Conservation (phyloP, 1,140 invertebrate genomes). For the Drosophila setifemur region DNA sequence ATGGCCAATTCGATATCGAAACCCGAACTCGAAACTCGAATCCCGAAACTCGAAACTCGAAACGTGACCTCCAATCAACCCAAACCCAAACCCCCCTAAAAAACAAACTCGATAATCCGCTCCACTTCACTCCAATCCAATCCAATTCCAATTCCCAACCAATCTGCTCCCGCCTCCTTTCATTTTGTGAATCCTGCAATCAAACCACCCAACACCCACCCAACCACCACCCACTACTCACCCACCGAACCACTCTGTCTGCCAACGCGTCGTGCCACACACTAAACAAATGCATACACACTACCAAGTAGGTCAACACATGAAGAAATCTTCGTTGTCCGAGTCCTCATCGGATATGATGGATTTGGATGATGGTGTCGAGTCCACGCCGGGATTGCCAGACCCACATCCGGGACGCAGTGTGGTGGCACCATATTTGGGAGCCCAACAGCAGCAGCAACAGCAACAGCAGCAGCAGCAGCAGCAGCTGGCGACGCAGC, state of each 20-base stretch:
- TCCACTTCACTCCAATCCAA: conserved; percentile 2
- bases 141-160: neutral
- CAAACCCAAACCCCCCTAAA: conserved; percentile 1
- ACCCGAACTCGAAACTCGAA: conserved; percentile 1
- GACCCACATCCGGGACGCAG: conserved; percentile 80
- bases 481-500: conserved; percentile 33
- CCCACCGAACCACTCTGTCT: conserved; percentile 23
- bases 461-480: conserved; percentile 52
- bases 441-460: conserved; percentile 66
- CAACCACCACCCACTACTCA: conserved; percentile 28
- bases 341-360: conserved; percentile 97
- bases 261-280: conserved; percentile 42
- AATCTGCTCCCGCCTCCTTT: conserved; percentile 27
- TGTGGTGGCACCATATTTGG: conserved; percentile 81
- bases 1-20: conserved; percentile 50
- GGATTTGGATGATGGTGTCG: conserved; percentile 95
- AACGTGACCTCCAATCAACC: conserved; percentile 35
- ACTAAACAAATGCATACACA: conserved; percentile 76
- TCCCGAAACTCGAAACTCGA: neutral
- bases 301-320: conserved; percentile 89
- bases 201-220: conserved; percentile 25
- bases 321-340: conserved; percentile 94
- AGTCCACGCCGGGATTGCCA: conserved; percentile 87
- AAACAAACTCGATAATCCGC: conserved; percentile 21
- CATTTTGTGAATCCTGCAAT: conserved; percentile 28